Base-by-base conservation (phyloP, 2,888 invertebrate species). In the Hypselothyrea guttata region DNA sequence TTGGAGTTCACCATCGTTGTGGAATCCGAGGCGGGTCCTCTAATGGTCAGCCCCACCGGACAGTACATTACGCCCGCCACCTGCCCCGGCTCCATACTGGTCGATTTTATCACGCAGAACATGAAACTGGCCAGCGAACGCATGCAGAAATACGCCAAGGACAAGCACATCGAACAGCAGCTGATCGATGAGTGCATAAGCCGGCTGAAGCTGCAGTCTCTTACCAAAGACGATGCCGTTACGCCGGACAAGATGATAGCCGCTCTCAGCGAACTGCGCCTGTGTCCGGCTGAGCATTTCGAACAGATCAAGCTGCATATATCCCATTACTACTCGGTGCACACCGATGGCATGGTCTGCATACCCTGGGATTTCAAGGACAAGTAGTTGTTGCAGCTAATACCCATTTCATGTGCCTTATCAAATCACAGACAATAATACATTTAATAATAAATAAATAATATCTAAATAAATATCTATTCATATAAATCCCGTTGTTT, bases 21-120 rank as follows among this genome's bases (percentile, higher is more conserved):
- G 12, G 90, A 97, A 59, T 88, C 97, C 15, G 97, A 97, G 89
- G 95, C 97, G 2, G 98, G 98, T 0, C 98, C 98, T 0, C 88
- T 98, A 53, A 97, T 97, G 95, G 92, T 98, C 22, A 97, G 97
- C 8, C 97, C 97, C 0, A 96, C 96, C 2, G 98, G 98, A 2
- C 97, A 98, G 90, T 95, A 98, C 84, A 96, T 97, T 63, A 95
- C 96, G 0, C 98, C 98, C 9, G 94, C 97, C 0, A 96, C 97
- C 0, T 96, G 97, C 86, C 98, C 98, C 0, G 96, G 97, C 0
- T 93, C 94, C 73, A 93, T 97, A 68, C 91, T 98, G 48, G 93
- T 98, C 11, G 94, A 94, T 81, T 98, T 96, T 88, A 94, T 98
- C 42, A 92, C 94, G 0, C 93, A 93, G 11, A 93, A 97, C 88